Evolutionary conservation across 2,888 invertebrate genomes (phyloP), one percentile per base, ranked within the genome.

Genomic region (Erebia aethiops): DNA sequence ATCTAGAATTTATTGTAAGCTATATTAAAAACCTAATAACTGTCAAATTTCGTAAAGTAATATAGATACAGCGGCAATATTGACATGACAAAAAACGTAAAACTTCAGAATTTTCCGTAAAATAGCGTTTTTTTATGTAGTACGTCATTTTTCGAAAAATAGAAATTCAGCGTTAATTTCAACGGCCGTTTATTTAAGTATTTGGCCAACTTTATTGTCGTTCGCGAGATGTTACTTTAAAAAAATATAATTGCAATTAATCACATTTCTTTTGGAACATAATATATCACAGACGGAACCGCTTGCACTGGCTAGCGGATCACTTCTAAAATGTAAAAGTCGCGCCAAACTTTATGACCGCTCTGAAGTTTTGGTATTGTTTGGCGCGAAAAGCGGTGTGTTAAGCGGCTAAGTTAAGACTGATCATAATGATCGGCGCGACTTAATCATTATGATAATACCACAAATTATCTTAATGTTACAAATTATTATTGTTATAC

Each of bases 201-300:
- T 67, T 67, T 67, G 67, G 67, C 67, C 67, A 58, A 49, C 70
- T 77, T 82, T 83, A 85, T 82, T 83, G 83, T 84, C 82, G 78
- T 78, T 70, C 75, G 74, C 73, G 75, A 79, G 77, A 77, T 80
- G 82, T 76, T 60, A 76, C 21, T 64, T 49, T 63, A n/a, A 56
- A 81, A 78, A 79, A 81, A 81, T 69, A 79, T 79, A 85, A 85
- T 86, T 85, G 85, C 82, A 76, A 77, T 79, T 74, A 79, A 85
- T 87, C 84, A 86, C 85, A 87, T 82, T 80, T 66, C 82, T 81
- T 74, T 74, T 79, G 81, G 81, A 76, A 79, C 77, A 79, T 77
- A 82, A 79, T 77, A 82, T 84, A 87, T 83, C 84, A 84, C 84
- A 85, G 85, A 77, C 78, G 79, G 79, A 77, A 76, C 79, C 77